phyloP scores from a whole-genome alignment of 2,797 vertebrate species.

The Leontocebus nigricollis region DNA sequence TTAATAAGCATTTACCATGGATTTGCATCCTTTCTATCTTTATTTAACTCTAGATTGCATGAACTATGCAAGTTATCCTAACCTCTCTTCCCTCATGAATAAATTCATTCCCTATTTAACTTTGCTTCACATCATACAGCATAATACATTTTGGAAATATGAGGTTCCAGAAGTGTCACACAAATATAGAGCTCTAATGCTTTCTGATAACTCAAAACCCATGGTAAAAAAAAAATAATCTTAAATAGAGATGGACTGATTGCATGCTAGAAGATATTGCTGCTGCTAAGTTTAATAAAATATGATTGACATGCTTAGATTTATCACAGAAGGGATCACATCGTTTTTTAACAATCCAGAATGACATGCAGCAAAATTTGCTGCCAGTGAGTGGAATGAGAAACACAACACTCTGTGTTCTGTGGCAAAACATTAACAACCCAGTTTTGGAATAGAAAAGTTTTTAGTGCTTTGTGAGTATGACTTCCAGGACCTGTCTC shows the following conservation, averaged over 20 bases:
- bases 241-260: conserved; percentile 84
- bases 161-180: conserved; percentile 69
- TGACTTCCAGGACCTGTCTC: neutral
- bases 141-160: conserved; percentile 57
- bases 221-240: conserved; percentile 77
- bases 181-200: conserved; percentile 65
- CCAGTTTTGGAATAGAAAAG: neutral
- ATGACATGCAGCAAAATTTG: conserved; percentile 67
- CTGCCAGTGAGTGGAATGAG: conserved; percentile 41
- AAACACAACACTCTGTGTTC: neutral
- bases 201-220: conserved; percentile 73
- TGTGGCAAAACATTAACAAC: conserved; percentile 23
- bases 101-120: conserved; percentile 57
- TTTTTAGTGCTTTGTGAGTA: neutral
- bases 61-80: neutral
- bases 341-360: conserved; percentile 78
- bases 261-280: conserved; percentile 75
- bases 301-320: conserved; percentile 81
- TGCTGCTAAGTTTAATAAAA: conserved; percentile 85
- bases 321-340: conserved; percentile 81
- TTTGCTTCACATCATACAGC: conserved; percentile 54
- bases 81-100: conserved; percentile 55
- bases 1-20: neutral
- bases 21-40: conserved; percentile 55
- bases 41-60: conserved; percentile 50